Evolutionary conservation across 2,888 invertebrate species (phyloP).

Genomic region (Dexiosoma caninum): DNA sequence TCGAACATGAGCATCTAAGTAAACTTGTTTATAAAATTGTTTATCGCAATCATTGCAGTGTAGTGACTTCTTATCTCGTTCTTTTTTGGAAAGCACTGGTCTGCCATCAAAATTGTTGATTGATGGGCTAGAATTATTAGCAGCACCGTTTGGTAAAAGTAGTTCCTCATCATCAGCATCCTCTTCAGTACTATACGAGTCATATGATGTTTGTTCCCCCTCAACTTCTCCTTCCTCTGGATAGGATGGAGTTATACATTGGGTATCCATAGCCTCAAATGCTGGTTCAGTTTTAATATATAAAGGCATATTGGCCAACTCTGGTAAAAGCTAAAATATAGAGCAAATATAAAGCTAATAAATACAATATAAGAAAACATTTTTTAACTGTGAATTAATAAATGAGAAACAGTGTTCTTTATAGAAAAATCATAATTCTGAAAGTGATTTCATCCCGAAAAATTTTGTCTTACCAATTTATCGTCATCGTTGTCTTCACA

Average conservation of each 20-base stretch:
- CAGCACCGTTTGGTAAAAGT: constrained; percentile 47
- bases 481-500: constrained; percentile 58
- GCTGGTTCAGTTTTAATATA: constrained; percentile 64
- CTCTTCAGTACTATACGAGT: constrained; percentile 49
- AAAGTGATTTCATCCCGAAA: too few species aligned
- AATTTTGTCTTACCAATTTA: constrained; percentile 57
- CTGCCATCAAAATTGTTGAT: constrained; percentile 2
- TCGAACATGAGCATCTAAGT: constrained; percentile 73
- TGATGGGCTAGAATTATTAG: constrained; percentile 46
- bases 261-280: constrained; percentile 45
- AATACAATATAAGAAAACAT: too few species aligned
- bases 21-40: constrained; percentile 71
- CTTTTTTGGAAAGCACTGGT: constrained; percentile 54
- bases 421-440: too few species aligned
- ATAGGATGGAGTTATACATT: constrained; percentile 22
- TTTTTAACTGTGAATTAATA: too few species aligned
- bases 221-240: constrained; percentile 14
- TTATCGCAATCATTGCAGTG: constrained; percentile 69
- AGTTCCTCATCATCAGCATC: constrained; percentile 56
- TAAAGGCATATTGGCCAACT: constrained; percentile 54
- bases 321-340: constrained; percentile 63
- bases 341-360: neutral
- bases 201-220: constrained; percentile 11
- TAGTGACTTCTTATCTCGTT: constrained; percentile 63
- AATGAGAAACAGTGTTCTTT: too few species aligned